phyloP scores from a whole-genome alignment of 2,113 vertebrate species.

The Clinocottus analis region DNA sequence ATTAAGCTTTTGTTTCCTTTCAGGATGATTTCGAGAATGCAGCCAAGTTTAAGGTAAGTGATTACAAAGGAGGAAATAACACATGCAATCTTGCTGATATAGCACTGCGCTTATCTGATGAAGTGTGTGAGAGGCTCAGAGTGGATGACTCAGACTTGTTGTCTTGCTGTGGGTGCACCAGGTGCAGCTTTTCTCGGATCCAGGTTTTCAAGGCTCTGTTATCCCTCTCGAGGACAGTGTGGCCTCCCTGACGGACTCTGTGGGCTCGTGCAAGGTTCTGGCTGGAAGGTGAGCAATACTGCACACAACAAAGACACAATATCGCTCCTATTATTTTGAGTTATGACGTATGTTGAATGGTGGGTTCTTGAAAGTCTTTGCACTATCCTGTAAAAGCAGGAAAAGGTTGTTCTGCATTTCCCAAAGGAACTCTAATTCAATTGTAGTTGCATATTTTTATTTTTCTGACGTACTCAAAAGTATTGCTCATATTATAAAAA shows the following conservation, averaged over 20 bases:
- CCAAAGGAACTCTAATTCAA: not conserved
- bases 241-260: conserved; percentile 81
- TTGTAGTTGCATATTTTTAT: not conserved
- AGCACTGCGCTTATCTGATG: not conserved
- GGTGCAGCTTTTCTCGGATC: conserved; percentile 93
- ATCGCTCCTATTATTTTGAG: not conserved
- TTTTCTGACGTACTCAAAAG: not conserved
- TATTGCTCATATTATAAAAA: conserved; percentile 7
- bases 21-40: conserved; percentile 72
- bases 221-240: conserved; percentile 82
- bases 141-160: conserved; percentile 42
- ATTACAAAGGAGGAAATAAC: fast-evolving
- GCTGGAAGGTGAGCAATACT: conserved; percentile 87
- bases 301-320: not conserved
- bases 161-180: conserved; percentile 69
- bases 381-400: not conserved
- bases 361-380: not conserved
- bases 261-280: conserved; percentile 89
- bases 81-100: not conserved
- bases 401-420: not conserved
- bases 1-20: conserved; percentile 48
- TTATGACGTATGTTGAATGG: not conserved
- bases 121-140: not conserved
- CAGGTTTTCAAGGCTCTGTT: conserved; percentile 87
- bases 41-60: conserved; percentile 79